Conservation (phyloP, 2,797 vertebrate species). For the Melanotaenia pygmaea region DNA sequence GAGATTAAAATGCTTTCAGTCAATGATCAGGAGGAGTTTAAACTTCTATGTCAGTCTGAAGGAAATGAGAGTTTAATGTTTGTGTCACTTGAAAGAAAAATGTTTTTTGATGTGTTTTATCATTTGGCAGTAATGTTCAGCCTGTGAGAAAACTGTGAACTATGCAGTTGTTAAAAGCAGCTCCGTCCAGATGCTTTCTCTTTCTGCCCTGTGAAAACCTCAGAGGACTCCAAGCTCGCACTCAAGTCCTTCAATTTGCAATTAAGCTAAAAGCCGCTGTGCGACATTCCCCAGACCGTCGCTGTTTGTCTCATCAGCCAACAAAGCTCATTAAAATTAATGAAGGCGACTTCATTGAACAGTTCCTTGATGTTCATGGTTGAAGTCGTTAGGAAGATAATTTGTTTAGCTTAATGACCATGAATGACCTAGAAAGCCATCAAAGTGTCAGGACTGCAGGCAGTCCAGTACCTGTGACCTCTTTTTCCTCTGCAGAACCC, state of each 20-base stretch:
- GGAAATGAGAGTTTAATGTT: neutral
- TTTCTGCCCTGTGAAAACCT: conserved; percentile 15
- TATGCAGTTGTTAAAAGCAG: conserved; percentile 11
- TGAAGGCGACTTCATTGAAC: neutral
- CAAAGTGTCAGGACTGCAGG: neutral
- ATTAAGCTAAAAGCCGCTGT: conserved; percentile 14
- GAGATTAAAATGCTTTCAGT: neutral
- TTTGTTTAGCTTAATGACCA: neutral
- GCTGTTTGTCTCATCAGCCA: neutral
- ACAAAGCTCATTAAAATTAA: neutral
- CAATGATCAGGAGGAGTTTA: neutral
- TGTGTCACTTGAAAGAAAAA: neutral
- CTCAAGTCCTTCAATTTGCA: conserved; percentile 20
- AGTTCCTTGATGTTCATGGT: neutral
- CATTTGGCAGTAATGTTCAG: conserved; percentile 22
- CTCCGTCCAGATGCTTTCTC: conserved; percentile 4
- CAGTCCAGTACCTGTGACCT: neutral
- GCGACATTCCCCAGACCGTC: conserved; percentile 15
- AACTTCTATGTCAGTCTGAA: neutral
- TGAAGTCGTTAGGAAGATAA: neutral
- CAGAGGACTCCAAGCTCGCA: neutral
- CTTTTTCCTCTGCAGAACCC: neutral
- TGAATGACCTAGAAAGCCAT: neutral
- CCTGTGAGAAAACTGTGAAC: conserved; percentile 9
- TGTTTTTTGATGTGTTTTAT: neutral